A percentile compares a stretch with the other conserved stretches of the same genome.
These are phyloP conservation scores for Raja brachyura DNA, from an alignment of 2,113 vertebrate genomes.

Conservation along the genomic window DNA sequence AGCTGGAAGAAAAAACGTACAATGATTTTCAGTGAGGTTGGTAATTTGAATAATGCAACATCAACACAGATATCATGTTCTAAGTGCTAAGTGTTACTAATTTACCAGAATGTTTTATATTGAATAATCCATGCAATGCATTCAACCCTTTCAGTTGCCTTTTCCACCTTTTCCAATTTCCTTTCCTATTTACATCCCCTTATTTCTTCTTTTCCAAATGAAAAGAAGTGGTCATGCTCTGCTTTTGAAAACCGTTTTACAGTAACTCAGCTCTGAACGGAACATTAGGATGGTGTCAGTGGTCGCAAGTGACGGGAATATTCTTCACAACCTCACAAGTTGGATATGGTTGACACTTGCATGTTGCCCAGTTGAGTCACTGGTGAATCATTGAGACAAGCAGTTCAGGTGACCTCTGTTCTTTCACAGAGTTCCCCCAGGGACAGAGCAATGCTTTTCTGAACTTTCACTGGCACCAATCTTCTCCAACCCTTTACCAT, in stretches of 20 bases:
- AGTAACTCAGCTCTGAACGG: background rate
- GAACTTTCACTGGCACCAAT: background rate
- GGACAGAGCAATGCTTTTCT: background rate
- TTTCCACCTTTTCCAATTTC: background rate
- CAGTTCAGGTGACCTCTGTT: background rate
- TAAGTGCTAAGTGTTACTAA: background rate
- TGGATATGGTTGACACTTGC: background rate
- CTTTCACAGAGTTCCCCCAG: background rate
- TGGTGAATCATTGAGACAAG: background rate
- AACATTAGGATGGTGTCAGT: background rate
- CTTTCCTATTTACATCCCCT: background rate
- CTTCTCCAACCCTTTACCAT: background rate
- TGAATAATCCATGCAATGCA: too few relatives aligned
- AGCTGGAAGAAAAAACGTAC: conserved; percentile 60
- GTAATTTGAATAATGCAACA: background rate
- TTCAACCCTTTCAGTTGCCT: background rate
- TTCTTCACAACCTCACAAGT: background rate
- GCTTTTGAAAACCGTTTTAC: background rate
- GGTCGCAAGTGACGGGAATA: background rate
- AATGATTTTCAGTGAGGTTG: background rate
- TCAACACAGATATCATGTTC: background rate
- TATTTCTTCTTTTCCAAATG: background rate
- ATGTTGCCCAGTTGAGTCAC: background rate
- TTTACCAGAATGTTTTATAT: background rate
- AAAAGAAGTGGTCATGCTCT: background rate